These are phyloP conservation scores for Pseudolaguvia tuberculata DNA, from an alignment of 2,113 vertebrate genomes.

Conservation along the genomic window DNA sequence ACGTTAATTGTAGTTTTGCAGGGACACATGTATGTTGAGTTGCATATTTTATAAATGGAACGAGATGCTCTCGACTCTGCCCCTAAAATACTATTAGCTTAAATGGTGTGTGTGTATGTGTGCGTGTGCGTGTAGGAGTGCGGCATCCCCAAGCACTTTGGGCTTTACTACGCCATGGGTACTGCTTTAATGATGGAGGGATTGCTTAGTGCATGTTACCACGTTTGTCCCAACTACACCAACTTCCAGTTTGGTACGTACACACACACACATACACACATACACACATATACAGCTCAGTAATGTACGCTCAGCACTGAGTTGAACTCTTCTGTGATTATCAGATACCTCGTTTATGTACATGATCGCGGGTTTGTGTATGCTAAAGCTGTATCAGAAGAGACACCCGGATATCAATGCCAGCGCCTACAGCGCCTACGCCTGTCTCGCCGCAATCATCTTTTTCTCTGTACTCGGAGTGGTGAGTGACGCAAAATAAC, in stretches of 20 bases:
- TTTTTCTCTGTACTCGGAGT: slow-evolving; percentile 96
- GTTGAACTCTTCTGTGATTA: neutral
- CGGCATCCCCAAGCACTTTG: slow-evolving; percentile 95
- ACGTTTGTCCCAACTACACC: slow-evolving; percentile 97
- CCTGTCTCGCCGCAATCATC: slow-evolving; percentile 89
- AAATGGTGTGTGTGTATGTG: neutral
- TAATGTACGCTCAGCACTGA: neutral
- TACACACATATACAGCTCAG: neutral
- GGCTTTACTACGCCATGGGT: slow-evolving; percentile 95
- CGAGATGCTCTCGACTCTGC: neutral
- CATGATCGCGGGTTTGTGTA: slow-evolving; percentile 96
- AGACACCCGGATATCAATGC: slow-evolving; percentile 96
- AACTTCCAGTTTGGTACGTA: slow-evolving; percentile 94
- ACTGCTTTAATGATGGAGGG: slow-evolving; percentile 98
- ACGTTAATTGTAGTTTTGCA: neutral
- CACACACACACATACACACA: slow-evolving; percentile 10
- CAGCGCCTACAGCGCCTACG: slow-evolving; percentile 93
- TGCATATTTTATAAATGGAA: neutral
- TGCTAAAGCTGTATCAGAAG: slow-evolving; percentile 97
- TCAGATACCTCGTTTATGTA: slow-evolving; percentile 98
- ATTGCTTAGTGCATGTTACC: slow-evolving; percentile 93
- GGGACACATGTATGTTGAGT: neutral
- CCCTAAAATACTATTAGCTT: neutral
- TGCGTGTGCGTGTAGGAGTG: slow-evolving; percentile 72
- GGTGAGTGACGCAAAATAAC: slow-evolving; percentile 73